Evolutionary conservation across 2,797 vertebrate genomes (phyloP), one percentile per base, ranked within the genome.

Genomic region (Eidolon dupreanum): DNA sequence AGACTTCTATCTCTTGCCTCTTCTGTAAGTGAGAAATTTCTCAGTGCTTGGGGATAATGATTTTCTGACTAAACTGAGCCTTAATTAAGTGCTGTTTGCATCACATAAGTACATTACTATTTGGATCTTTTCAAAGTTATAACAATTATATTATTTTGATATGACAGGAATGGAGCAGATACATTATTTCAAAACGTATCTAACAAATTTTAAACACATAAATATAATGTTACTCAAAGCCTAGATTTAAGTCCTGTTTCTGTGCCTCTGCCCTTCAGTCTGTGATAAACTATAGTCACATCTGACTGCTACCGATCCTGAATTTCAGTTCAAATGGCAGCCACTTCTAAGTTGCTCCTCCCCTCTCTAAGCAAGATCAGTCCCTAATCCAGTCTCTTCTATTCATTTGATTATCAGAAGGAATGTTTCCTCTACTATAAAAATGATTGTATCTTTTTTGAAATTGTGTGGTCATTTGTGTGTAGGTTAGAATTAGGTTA

Each of bases 11-110:
- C 83, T n/a, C 26, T 12, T 87, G 71, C 70, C 31, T 51, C 77
- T 38, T 63, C 46, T 71, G 71, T 57, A 74, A 43, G 90, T 88
- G 83, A 74, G 95, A 90, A 75, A 93, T 91, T 93, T 94, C 81
- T 88, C 55, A 49, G 38, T 38, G 28, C 49, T 57, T 53, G 11
- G 38, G 20, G 73, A 46, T 77, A 46, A 73, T 78, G 85, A 84
- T 85, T 87, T 93, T 28, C 82, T 74, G 41, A 77, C 70, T 84
- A 75, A 82, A 75, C 8, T 11, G 46, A 78, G 28, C 59, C 10
- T 65, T 51, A 86, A 89, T 77, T 92, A 61, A 59, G 41, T 75
- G 53, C 31, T 65, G 0, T 61, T 12, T 88, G 92, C 4, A 0
- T 83, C 79, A 78, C 46, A 11, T 81, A 66, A 57, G 31, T 90